Base-by-base conservation (phyloP, 2,797 vertebrate species). In the Gymnocypris eckloni region DNA sequence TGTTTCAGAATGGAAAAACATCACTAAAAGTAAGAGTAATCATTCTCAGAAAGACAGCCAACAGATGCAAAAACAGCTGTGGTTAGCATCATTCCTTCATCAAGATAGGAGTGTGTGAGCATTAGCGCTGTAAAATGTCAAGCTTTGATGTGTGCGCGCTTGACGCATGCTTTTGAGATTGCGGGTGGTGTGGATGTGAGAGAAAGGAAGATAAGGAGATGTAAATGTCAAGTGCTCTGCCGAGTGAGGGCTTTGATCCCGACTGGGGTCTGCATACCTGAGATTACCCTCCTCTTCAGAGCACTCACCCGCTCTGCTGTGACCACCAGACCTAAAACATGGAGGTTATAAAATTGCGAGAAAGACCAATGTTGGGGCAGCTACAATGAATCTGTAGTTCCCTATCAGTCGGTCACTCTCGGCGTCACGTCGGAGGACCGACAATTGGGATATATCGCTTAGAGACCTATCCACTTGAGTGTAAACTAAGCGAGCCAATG, bases 141-240 rank as follows among this genome's bases (percentile, higher is more conserved):
- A 80, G 76, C 85, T 84, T 81, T 88, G 89, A 88, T 90, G 89
- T 82, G 84, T 45, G 67, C 22, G 33, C 59, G 50, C 64, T 79
- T 37, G 43, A 43, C 28, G 6, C 41, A 78, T 45, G 77, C 48
- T 59, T 54, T 28, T 25, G 69, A 82, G 86, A 86, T 83, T 82
- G 79, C 28, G 16, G 18, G 69, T 54, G 43, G 84, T 64, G 69
- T 86, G 67, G 66, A 78, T 87, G 50, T 64, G 82, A 86, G 84
- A 80, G 73, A 85, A 52, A 39, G 8, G 8, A 28, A 82, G 86
- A 83, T 77, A 86, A 43, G 86, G 79, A 88, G 81, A 89, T 88
- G 87, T 89, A 88, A 90, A 90, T 91, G 90, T 90, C 89, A 91
- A 89, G 85, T 88, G 83, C 78, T 82, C 66, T 59, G n/a, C 61